Base-by-base conservation (phyloP, 2,113 vertebrate species). In the Brachypteracias leptosomus region DNA sequence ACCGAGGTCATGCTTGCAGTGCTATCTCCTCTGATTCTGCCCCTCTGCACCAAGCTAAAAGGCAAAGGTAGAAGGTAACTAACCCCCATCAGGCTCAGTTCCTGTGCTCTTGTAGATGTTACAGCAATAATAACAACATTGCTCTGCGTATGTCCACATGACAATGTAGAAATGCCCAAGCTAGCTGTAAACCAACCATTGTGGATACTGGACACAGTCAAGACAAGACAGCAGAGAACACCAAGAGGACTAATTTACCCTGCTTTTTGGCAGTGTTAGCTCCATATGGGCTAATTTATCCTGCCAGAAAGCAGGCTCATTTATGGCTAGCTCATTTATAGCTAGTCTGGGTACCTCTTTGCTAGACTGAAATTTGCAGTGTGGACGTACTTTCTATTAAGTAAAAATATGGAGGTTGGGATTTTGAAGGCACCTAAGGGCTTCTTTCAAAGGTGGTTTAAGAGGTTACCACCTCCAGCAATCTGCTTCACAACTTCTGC, bases 301-400 rank as follows among this genome's bases (percentile, higher is more conserved):
- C 59, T 90, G 59, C 75, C 79, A 84, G 92, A 73, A 79, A 90
- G 68, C 79, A 77, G 63, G 33, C 20, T 90, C 76, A 17, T 88
- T 90, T 86, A 74, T 86, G 72, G 59, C 79, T 74, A 89, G 42
- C 47, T 87, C 93, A 91, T 94, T 95, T 95, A 78, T 57, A 85
- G 91, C 89, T 65, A 61, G 67, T 35, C 61, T 93, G 79, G 83
- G 75, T 66, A 86, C 62, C 81, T 83, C 72, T 83, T 89, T 1
- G 3, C 94, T 83, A 8, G 57, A 38, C 38, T 74, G 67, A 72
- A 90, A 90, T 94, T 93, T 86, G 88, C 90, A 67, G 13, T 55
- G 83, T 74, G 62, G 67, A 82, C 6, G 2, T 63, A 29, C 4
- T 6, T 90, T 88, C 74, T 88, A 66, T 75, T 57, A 91, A 63